These are phyloP conservation scores for Cryptotermes secundus DNA, from an alignment of 1,140 invertebrate species.

Conservation along the genomic window DNA sequence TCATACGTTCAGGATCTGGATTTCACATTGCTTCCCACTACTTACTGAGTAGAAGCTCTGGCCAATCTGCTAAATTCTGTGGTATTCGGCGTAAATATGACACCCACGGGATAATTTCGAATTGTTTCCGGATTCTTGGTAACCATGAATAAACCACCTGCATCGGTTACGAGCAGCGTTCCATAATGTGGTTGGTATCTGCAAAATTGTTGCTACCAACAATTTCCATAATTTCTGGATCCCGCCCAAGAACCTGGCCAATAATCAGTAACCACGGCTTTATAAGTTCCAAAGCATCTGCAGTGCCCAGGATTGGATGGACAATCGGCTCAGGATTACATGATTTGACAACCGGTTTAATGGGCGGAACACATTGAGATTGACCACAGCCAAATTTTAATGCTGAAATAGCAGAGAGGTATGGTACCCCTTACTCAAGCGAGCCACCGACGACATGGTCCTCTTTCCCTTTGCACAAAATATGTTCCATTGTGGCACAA, in stretches of 20 bases:
- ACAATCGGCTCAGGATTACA: constrained; percentile 98
- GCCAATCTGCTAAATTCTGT: constrained; percentile 86
- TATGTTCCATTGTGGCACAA: constrained; percentile 35
- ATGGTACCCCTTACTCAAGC: constrained; percentile 94
- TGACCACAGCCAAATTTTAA: constrained; percentile 89
- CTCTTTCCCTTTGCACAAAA: constrained; percentile 82
- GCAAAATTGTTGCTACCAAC: constrained; percentile 48
- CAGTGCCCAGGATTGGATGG: constrained; percentile 76
- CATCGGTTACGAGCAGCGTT: constrained; percentile 91
- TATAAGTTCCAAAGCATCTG: constrained; percentile 65
- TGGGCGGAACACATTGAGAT: constrained; percentile 87
- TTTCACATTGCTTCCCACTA: constrained; percentile 38
- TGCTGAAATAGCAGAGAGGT: constrained; percentile 88
- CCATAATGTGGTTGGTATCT: constrained; percentile 51
- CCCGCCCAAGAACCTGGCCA: constrained; percentile 88
- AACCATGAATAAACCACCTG: constrained; percentile 88
- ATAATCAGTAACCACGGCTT: constrained; percentile 84
- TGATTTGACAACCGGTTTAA: constrained; percentile 83
- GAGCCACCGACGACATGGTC: constrained; percentile 91
- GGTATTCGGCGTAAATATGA: constrained; percentile 92
- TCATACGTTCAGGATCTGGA: constrained; percentile 44
- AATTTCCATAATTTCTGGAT: constrained; percentile 59
- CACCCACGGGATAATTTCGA: constrained; percentile 69
- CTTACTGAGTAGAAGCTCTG: constrained; percentile 48
- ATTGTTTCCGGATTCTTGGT: constrained; percentile 75